These are phyloP conservation scores for Strigamia crassipes DNA, from an alignment of 2,888 invertebrate genomes.

Conservation along the genomic window DNA sequence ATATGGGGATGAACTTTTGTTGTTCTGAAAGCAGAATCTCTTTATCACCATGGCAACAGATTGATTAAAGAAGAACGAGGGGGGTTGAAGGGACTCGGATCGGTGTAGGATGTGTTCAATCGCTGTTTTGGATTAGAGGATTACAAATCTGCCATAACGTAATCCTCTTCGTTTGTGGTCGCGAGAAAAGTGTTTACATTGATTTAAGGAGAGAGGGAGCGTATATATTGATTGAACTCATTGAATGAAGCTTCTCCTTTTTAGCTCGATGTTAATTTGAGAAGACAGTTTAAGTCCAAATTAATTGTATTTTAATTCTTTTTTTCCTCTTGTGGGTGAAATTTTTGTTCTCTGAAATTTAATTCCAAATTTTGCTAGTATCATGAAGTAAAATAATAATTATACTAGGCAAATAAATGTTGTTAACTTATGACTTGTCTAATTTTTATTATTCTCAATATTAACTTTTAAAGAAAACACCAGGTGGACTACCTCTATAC, in stretches of 20 bases:
- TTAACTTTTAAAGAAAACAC: no score
- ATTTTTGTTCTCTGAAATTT: not conserved
- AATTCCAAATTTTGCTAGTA: no score
- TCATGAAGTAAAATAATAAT: no score
- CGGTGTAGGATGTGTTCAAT: not conserved
- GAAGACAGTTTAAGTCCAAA: not conserved
- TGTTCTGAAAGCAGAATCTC: not conserved
- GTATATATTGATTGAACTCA: not conserved
- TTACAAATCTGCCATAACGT: not conserved
- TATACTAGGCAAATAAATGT: no score
- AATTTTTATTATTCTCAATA: no score
- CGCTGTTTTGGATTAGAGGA: slow-evolving; percentile 10
- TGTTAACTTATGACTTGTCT: no score
- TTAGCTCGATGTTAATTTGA: not conserved
- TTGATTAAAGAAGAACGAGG: slow-evolving; percentile 13
- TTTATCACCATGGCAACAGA: slow-evolving; percentile 8
- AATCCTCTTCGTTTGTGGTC: not conserved
- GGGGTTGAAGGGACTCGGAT: not conserved
- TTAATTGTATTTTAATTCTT: not conserved
- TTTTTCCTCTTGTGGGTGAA: not conserved
- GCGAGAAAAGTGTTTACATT: not conserved
- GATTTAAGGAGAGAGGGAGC: not conserved
- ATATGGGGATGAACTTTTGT: not conserved
- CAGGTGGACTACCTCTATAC: no score
- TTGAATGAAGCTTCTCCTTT: not conserved